Evolutionary conservation across 2,888 invertebrate species (phyloP), one percentile per base, ranked within the genome.

Genomic region (Tetranychus piercei): DNA sequence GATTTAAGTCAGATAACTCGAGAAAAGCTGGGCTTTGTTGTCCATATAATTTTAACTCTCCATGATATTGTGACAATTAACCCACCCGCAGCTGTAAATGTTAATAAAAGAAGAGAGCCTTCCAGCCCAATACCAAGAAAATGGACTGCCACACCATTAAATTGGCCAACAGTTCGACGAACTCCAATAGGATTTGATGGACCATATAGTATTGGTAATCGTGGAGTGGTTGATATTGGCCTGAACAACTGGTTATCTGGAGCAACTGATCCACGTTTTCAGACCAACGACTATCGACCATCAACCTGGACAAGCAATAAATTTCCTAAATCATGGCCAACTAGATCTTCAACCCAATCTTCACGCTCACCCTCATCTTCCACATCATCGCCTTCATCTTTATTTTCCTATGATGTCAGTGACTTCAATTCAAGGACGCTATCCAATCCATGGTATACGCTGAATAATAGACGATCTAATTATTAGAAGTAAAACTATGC

Each of bases 1-100:
- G 77, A 79, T 67, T 64, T 75, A 8, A 73, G 75, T 44, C 77
- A 77, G 43, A 74, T 78, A 43, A 76, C 77, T 1, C 72, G 72
- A 1, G 78, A 79, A 73, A 79, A 79, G 64, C 71, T 79, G 4
- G 75, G 75, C 20, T 78, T 78, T 69, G 74, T 78, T 18, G n/a
- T 23, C 9, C 71, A 71, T 15, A 71, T 44, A 43, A 71, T 44
- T 6, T n/a, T 23, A 44, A 71, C 44, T 15, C 44, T 71, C 15
- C 34, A 44, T 11, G 44, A 44, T 18, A n/a, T 71, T n/a, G 18
- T 71, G 15, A 71, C 71, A 9, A 18, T 15, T 5, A 71, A 71
- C 43, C 44, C 43, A 11, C 71, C 71, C 11, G 44, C 67, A n/a
- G n/a, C n/a, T 55, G 5, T 15, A 15, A 55, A 15, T 3, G 15